Conservation (phyloP, 2,888 invertebrate genomes). For the Linnaemya vulpina region DNA sequence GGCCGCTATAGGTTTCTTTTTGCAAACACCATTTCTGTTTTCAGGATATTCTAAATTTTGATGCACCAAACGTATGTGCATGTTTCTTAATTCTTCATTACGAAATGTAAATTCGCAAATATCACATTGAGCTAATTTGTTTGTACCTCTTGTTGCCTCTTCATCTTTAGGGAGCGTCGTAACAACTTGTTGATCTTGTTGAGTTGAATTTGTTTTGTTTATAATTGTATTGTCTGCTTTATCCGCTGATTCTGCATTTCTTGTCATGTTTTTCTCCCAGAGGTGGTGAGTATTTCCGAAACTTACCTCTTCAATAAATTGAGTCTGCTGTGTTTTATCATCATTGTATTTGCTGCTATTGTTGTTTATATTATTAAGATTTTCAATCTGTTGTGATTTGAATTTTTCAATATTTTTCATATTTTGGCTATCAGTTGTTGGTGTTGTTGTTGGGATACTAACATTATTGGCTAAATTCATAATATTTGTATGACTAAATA, state of each 20-base stretch:
- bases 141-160: slow-evolving; percentile 5
- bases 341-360: slow-evolving; percentile 51
- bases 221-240: slow-evolving; percentile 37
- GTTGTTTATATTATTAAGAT: slow-evolving; percentile 46
- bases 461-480: slow-evolving; percentile 70
- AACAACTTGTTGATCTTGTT: slow-evolving; percentile 50
- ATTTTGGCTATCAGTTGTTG: slow-evolving; percentile 38
- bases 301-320: slow-evolving; percentile 33
- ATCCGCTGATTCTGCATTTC: slow-evolving; percentile 30
- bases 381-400: slow-evolving; percentile 70
- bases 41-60: slow-evolving; percentile 73
- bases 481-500: slow-evolving; percentile 87
- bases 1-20: slow-evolving; percentile 73
- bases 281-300: slow-evolving; percentile 21
- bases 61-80: slow-evolving; percentile 90
- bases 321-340: slow-evolving; percentile 27
- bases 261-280: slow-evolving; percentile 23
- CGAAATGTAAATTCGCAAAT: slow-evolving; percentile 89
- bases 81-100: slow-evolving; percentile 87
- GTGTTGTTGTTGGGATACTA: slow-evolving; percentile 21
- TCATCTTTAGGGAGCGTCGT: background rate
- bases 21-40: background rate
- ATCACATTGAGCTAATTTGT: slow-evolving; percentile 84
- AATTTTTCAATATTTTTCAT: slow-evolving; percentile 75
- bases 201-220: slow-evolving; percentile 55